Percentiles rank a stretch among this genome's conserved stretches.
These are phyloP conservation scores for Takifugu ocellatus DNA, from an alignment of 2,797 vertebrate species.

Conservation along the genomic window DNA sequence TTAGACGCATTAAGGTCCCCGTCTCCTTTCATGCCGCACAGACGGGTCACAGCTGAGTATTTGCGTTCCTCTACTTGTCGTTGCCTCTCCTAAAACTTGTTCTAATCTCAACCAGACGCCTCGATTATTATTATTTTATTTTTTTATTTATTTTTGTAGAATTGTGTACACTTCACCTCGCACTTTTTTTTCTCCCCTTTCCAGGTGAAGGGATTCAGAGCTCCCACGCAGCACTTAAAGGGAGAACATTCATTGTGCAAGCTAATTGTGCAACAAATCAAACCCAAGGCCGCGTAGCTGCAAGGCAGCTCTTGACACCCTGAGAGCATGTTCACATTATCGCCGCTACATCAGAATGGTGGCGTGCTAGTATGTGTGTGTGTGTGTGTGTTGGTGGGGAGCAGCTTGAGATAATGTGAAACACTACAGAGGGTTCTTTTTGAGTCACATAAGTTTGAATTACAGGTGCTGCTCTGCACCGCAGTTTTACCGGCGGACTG, in stretches of 20 bases:
- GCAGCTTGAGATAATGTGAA: constrained; percentile 10
- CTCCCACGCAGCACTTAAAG: constrained; percentile 17
- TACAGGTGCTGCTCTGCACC: neutral
- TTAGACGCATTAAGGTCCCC: constrained; percentile 11
- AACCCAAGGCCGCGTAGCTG: constrained; percentile 3
- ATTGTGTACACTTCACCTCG: constrained; percentile 14
- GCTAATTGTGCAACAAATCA: constrained; percentile 10
- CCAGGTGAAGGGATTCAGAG: constrained; percentile 10
- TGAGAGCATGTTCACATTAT: constrained; percentile 3
- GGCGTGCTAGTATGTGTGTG: neutral
- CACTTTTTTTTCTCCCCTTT: constrained; percentile 6
- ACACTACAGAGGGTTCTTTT: constrained; percentile 1
- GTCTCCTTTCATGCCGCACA: constrained; percentile 8
- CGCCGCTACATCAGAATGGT: neutral
- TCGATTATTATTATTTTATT: too few relatives aligned
- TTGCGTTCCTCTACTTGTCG: too few relatives aligned
- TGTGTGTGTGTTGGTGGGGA: too few relatives aligned
- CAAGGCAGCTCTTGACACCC: constrained; percentile 2
- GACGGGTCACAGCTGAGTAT: neutral
- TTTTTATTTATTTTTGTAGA: too few relatives aligned
- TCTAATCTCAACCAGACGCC: too few relatives aligned
- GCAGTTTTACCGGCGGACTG: neutral
- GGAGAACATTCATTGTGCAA: constrained; percentile 19
- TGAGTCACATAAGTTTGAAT: constrained; percentile 7
- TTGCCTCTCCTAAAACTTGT: too few relatives aligned